Evolutionary conservation across 2,888 invertebrate species (phyloP).

Genomic region (Troides helena): DNA sequence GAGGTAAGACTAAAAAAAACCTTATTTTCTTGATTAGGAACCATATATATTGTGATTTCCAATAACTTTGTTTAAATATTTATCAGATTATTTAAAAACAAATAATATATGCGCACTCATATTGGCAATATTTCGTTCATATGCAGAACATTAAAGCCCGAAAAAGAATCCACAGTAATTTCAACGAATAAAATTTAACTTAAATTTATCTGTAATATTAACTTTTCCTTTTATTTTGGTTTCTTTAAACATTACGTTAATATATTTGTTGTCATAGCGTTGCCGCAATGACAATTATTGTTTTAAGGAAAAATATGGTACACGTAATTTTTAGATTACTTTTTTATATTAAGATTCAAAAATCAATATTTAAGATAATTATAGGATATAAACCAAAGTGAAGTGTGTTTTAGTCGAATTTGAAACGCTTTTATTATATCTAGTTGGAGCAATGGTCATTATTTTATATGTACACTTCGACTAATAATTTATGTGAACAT

Average conservation of each 20-base stretch:
- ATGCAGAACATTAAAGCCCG: too few relatives aligned
- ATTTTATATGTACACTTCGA: slow-evolving; percentile 8
- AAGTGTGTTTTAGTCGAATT: slow-evolving; percentile 76
- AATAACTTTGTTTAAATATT: not conserved
- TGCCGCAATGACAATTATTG: too few relatives aligned
- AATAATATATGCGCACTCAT: too few relatives aligned
- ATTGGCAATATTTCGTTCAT: too few relatives aligned
- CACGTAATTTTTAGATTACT: too few relatives aligned
- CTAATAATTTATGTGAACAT: slow-evolving; percentile 21
- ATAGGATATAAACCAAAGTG: slow-evolving; percentile 71
- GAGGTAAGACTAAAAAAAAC: not conserved
- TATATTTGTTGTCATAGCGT: too few relatives aligned
- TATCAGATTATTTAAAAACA: not conserved
- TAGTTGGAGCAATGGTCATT: slow-evolving; percentile 30
- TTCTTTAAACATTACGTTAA: too few relatives aligned
- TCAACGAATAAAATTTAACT: too few relatives aligned
- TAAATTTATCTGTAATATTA: too few relatives aligned
- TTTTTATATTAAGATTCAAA: not conserved
- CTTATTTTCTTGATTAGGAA: not conserved
- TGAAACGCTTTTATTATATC: slow-evolving; percentile 73
- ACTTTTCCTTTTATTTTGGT: too few relatives aligned
- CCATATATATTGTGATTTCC: not conserved
- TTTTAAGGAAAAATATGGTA: too few relatives aligned
- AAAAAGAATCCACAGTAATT: too few relatives aligned
- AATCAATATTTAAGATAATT: not conserved